Evolutionary conservation across 2,888 invertebrate genomes (phyloP).

Genomic region (Aporophyla lueneburgensis): DNA sequence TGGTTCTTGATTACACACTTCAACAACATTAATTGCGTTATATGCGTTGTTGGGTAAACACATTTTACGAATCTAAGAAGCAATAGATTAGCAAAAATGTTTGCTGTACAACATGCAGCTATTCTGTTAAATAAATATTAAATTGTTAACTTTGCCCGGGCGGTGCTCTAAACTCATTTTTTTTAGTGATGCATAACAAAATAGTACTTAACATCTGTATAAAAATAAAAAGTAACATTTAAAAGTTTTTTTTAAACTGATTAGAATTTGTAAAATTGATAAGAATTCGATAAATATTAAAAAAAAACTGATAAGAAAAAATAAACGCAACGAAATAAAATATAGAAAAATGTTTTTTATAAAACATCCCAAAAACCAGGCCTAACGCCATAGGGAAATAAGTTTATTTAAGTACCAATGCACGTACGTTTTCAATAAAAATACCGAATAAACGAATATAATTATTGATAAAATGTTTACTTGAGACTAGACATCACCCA

Average conservation of each 20-base stretch:
- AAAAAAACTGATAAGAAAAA: too few species aligned
- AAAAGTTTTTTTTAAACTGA: too few species aligned
- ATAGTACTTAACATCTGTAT: background rate
- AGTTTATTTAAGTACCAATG: background rate
- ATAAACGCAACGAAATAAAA: background rate
- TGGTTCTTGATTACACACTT: background rate
- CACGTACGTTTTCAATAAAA: background rate
- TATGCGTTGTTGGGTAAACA: too few species aligned
- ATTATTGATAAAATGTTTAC: background rate
- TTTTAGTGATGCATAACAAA: background rate
- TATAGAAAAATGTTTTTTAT: too few species aligned
- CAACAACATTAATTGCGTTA: too few species aligned
- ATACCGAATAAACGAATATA: background rate
- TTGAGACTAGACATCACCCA: constrained; percentile 8
- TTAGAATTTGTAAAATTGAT: too few species aligned
- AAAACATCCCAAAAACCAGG: too few species aligned
- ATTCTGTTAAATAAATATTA: background rate
- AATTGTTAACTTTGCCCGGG: background rate
- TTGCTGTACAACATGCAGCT: background rate
- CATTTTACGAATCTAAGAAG: too few species aligned
- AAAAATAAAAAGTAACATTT: too few species aligned
- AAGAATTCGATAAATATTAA: too few species aligned
- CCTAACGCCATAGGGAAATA: background rate
- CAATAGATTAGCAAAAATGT: too few species aligned
- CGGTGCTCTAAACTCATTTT: background rate